Evolutionary conservation across 2,113 vertebrate species (phyloP), one percentile per base, ranked within the genome.

Genomic region (Hydrochoerus hydrochaeris): DNA sequence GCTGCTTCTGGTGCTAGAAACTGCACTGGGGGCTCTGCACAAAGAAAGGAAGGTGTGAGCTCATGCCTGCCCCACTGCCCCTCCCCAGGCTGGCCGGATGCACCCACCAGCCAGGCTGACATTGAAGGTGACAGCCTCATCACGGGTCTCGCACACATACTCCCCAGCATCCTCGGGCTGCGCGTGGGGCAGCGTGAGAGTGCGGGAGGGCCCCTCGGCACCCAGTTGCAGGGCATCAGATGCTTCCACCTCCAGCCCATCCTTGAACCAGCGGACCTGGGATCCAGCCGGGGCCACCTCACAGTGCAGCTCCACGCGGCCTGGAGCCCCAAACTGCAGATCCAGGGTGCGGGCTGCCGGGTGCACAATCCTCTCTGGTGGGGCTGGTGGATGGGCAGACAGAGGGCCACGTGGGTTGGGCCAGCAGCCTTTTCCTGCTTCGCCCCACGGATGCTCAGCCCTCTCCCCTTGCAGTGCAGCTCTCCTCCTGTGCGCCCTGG

Each of bases 341-440:
- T 98, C 98, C 98, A 99, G 98, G 5, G 99, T 98, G 32, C 96
- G 98, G 96, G 99, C 99, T 9, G 78, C 98, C 0, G 99, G 99
- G 38, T 99, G 99, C 89, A 99, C 96, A 49, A 99, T 99, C 97
- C 98, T 98, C 71, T 99, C 99, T 0, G 99, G 99, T 0, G 99
- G 99, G 90, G 99, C 99, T 99, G 44, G 44, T 1, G 0, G 57
- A 83, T 8, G n/a, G 67, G n/a, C 44, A 73, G 94, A 88, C 49
- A 86, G 22, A 67, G 30, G 44, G 19, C 7, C 41, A 19, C 0
- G 2, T 0, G 20, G 73, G 62, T 80, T 89, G 14, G 7, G 22
- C 35, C 49, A 22, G 28, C 49, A n/a, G 49, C 80, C 22, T 52
- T 80, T 41, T 24, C 67, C 80, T 8, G 22, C 10, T 54, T 58